Evolutionary conservation across 1,140 invertebrate species (phyloP), one percentile per base, ranked within the genome.

Genomic region (Zaprionus africanus): DNA sequence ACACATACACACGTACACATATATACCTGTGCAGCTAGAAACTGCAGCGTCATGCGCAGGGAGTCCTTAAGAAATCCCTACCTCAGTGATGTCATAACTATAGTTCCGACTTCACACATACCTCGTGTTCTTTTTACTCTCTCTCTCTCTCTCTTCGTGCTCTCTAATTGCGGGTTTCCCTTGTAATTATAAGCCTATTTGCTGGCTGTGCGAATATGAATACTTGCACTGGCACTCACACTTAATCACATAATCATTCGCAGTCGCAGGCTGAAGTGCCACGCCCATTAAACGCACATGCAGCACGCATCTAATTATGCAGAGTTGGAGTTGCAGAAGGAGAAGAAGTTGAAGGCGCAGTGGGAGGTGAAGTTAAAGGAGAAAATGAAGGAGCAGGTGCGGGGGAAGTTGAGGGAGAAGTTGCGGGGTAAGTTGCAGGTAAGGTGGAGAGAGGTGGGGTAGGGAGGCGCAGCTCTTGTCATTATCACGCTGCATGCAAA

Each of bases 271-370:
- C 19, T 11, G 31, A 2, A 11, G 43, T 34, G 74, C 63, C 84
- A 81, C 83, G 83, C 83, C 81, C 83, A 66, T 46, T 41, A 65
- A 64, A 78, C 76, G 41, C 41, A 80, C 71, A 79, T 79, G 78
- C 64, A 86, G 71, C 83, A 87, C 84, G 78, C 83, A 76, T 78
- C 84, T 88, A 88, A 88, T 88, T 88, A 88, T 76, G 85, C 84
- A 79, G 49, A 54, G 38, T 54, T 9, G 53, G 4, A 57, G 60
- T 46, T 26, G 58, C 17, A 68, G 38, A 15, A 2, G 38, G 17
- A 43, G 17, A 5, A 28, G 62, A 11, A 54, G 49, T 34, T 12
- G 43, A 2, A 60, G 56, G 24, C 22, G 22, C 22, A 22, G 22
- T 22, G 2, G 38, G 17, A 43, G 17, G 9, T 24, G 58, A 11